Evolutionary conservation across 2,888 invertebrate species (phyloP), one percentile per base, ranked within the genome.

Genomic region (Orthosia gothica): DNA sequence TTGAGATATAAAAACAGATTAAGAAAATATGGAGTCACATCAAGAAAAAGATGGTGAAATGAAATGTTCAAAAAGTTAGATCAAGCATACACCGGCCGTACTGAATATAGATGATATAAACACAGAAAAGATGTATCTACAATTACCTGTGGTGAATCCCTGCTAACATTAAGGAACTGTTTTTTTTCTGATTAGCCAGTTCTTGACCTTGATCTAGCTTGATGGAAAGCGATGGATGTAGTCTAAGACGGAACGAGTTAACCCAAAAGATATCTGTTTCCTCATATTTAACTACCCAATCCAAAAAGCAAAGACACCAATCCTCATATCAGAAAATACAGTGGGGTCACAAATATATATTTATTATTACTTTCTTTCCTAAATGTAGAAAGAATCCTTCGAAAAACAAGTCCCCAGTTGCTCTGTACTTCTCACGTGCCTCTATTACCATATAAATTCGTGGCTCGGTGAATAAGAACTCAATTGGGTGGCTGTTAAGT

Each of bases 401-500:
- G 72, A 76, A 84, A 88, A 85, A 86, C 88, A 82, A 83, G 79
- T 79, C 84, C 87, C 90, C 88, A 52, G 52, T 18, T 45, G 52
- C 15, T 32, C 52, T n/a, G 89, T 82, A 74, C 47, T 68, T 71
- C 79, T 87, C 80, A 79, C 83, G 86, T 83, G 85, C 85, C 88
- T 76, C 76, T 78, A 94, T 94, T 94, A 93, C 89, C 94, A 94
- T 94, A 93, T 89, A 94, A 93, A 94, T 92, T 92, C 88, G 89
- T 92, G 91, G 91, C 86, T 88, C 92, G 92, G 92, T 93, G 92
- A 94, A 94, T 94, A 94, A 95, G 94, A 95, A 93, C 92, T 90
- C 95, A 93, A 95, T 94, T 92, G 92, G 91, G 89, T 91, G 89
- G 87, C 91, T 90, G 92, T 94, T 94, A 94, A 91, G 86, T 78